Evolutionary conservation across 2,113 vertebrate genomes (phyloP), one percentile per base, ranked within the genome.

Genomic region (Ptilorrhoa leucosticta): DNA sequence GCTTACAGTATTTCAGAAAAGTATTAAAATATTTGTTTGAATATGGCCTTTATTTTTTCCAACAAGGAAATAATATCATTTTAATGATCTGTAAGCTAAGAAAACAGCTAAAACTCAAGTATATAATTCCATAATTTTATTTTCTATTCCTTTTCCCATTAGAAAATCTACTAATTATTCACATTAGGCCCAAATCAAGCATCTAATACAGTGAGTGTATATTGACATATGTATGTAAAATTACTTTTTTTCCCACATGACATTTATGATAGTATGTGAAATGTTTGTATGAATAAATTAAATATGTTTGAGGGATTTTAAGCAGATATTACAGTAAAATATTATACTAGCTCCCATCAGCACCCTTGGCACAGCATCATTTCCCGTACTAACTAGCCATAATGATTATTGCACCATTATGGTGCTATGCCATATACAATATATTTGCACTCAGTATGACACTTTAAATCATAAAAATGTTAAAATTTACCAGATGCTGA

Each of bases 351-450:
- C 27, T 95, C 68, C 69, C 35, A 84, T 91, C 89, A 97, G 37
- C 64, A 83, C 77, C 65, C 47, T 77, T 88, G 77, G 72, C 70
- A 89, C 47, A 82, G 9, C 28, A 61, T 48, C 54, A 44, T 33
- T 93, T 94, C 35, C 23, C 30, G 69, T 83, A 58, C 51, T 91
- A 90, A 93, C 77, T 91, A 82, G 56, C 37, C 44, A 56, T 96
- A 95, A 96, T 89, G 51, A 86, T 94, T 84, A 91, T 87, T 84
- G 53, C 47, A 90, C 81, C 93, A 89, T 95, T 93, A 83, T 71
- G n/a, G 28, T 90, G 4, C 53, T 94, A 71, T 63, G 63, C 51
- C 58, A 54, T 23, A 14, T 92, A 47, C 37, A 80, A 83, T 89
- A 69, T 63, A 90, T 94, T 89, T 89, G 53, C 33, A 85, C n/a